A percentile compares a stretch with the other conserved stretches of the same genome.
phyloP scores from a whole-genome alignment of 1,140 invertebrate genomes.

The Hormaphis cornu region DNA sequence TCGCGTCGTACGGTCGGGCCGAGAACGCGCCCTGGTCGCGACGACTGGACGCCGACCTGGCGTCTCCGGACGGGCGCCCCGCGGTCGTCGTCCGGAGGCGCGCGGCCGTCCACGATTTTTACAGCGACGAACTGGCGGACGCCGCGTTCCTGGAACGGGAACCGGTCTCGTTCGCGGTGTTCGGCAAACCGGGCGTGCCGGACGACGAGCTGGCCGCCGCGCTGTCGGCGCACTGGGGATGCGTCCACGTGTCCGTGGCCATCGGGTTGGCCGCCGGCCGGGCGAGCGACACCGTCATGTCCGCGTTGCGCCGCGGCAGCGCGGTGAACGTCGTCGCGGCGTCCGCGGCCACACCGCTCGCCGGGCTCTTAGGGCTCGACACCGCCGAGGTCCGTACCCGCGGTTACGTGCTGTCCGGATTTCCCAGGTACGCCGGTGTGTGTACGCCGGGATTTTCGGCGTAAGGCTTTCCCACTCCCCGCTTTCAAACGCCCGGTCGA shows the following conservation, averaged over 20 bases:
- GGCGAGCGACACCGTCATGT: too few relatives aligned
- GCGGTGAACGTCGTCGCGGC: not conserved
- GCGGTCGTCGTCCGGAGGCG: not conserved
- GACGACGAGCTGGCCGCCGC: not conserved
- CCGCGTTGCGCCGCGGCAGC: not conserved
- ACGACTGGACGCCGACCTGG: not conserved
- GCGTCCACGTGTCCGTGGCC: not conserved
- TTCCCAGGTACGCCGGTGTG: not conserved
- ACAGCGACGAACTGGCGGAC: not conserved
- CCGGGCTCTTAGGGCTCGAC: not conserved
- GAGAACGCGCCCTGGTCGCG: not conserved
- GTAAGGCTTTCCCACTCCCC: not conserved
- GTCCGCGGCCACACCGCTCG: not conserved
- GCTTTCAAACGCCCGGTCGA: not conserved
- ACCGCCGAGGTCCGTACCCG: not conserved
- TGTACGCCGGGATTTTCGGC: not conserved
- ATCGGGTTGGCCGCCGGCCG: not conserved
- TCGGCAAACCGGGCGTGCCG: not conserved
- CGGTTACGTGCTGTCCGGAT: conserved; percentile 7
- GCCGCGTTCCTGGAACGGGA: not conserved
- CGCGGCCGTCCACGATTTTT: not conserved
- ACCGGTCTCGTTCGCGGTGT: not conserved
- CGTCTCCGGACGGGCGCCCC: not conserved
- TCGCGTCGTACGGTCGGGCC: not conserved
- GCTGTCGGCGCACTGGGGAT: conserved; percentile 2